Evolutionary conservation across 1,140 invertebrate species (phyloP).

Genomic region (Portunus trituberculatus): DNA sequence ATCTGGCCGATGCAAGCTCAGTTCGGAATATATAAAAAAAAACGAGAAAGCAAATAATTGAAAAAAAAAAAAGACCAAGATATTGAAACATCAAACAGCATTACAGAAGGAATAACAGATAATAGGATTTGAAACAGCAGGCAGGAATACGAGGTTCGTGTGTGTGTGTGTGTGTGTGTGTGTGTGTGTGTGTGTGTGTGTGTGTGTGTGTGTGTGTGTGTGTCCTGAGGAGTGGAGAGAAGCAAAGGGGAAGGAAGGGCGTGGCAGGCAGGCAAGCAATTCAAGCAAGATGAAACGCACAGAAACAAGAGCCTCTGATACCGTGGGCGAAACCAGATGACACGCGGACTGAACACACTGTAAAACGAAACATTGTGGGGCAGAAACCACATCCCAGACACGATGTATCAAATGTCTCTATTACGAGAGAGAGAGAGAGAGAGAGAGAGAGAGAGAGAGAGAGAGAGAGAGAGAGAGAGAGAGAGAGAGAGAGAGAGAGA

Average conservation of each 20-base stretch:
- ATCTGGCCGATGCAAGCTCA: no score
- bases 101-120: background rate
- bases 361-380: slow-evolving; percentile 42
- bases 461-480: background rate
- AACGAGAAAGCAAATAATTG: no score
- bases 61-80: no score
- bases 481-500: background rate
- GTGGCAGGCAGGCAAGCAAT: background rate
- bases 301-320: no score
- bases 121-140: background rate
- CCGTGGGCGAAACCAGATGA: background rate
- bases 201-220: slow-evolving; percentile 56
- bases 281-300: background rate
- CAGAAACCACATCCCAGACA: slow-evolving; percentile 36
- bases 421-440: background rate
- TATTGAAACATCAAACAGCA: no score
- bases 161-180: slow-evolving; percentile 39
- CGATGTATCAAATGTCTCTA: slow-evolving; percentile 50
- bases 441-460: background rate
- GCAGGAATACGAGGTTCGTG: background rate
- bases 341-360: background rate
- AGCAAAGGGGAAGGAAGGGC: no score
- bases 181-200: slow-evolving; percentile 59
- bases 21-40: no score
- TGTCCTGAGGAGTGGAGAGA: background rate